Percentiles rank a stretch among this genome's conserved stretches.
Conservation (phyloP, 2,113 vertebrate genomes). For the Peromyscus polionotus region DNA sequence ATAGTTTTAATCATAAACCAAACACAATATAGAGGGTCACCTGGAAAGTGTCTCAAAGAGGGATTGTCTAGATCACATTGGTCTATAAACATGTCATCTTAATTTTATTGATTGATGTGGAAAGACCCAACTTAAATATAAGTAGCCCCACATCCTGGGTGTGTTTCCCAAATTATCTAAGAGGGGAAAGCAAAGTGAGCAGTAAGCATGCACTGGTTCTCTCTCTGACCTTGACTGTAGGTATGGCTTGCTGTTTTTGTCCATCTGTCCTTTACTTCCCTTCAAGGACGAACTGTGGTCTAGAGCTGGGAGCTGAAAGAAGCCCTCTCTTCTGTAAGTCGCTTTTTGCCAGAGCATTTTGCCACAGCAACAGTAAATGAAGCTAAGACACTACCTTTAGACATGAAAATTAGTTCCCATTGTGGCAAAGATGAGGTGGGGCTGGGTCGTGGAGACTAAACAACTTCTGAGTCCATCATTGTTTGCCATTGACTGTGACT, state of each 20-base stretch:
- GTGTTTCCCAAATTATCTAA: background rate
- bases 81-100: background rate
- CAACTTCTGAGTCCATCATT: background rate
- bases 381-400: background rate
- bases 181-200: background rate
- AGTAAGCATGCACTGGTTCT: background rate
- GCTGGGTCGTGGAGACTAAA: background rate
- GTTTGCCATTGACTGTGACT: background rate
- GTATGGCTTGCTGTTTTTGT: background rate
- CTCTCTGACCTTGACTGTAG: background rate
- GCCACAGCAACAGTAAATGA: background rate
- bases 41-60: background rate
- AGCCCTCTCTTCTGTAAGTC: background rate
- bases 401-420: background rate
- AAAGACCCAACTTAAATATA: background rate
- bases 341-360: background rate
- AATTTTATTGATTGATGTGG: background rate
- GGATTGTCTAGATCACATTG: background rate
- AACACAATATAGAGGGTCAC: background rate
- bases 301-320: background rate
- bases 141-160: background rate
- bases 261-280: background rate
- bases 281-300: background rate
- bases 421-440: background rate
- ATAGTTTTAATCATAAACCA: background rate